Percentiles rank a stretch among this genome's conserved stretches.
Conservation (phyloP, 2,888 invertebrate genomes). For the Lacanobia wlatinum region DNA sequence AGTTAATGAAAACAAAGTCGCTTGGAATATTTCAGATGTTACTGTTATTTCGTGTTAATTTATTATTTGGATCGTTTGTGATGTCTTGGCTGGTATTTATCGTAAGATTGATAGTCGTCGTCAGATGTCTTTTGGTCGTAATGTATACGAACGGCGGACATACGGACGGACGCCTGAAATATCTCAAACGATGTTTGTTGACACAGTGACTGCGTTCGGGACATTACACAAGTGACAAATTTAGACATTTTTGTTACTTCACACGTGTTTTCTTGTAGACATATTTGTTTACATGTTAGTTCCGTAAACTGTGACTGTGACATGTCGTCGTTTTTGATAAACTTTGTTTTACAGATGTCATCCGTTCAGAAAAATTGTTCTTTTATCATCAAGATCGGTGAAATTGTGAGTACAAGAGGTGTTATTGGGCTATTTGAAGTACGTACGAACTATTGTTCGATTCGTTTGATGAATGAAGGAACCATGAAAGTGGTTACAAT, state of each 20-base stretch:
- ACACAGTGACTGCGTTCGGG: slow-evolving; percentile 76
- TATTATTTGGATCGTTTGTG: slow-evolving; percentile 67
- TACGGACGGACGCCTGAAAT: slow-evolving; percentile 78
- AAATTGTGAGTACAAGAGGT: background rate
- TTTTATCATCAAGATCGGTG: slow-evolving; percentile 37
- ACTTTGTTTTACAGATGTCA: slow-evolving; percentile 36
- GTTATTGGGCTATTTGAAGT: background rate
- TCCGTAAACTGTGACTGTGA: slow-evolving; percentile 53
- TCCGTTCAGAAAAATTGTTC: background rate
- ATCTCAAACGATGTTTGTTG: slow-evolving; percentile 86
- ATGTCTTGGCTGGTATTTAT: slow-evolving; percentile 84
- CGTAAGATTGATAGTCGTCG: slow-evolving; percentile 88
- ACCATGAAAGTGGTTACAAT: background rate
- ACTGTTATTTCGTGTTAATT: slow-evolving; percentile 58
- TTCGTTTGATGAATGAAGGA: background rate
- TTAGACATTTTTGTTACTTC: slow-evolving; percentile 73
- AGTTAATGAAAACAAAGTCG: slow-evolving; percentile 74
- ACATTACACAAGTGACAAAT: slow-evolving; percentile 79
- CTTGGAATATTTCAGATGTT: slow-evolving; percentile 51
- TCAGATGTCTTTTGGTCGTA: slow-evolving; percentile 87
- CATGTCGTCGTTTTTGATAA: slow-evolving; percentile 40
- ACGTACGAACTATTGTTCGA: background rate
- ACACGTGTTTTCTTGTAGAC: slow-evolving; percentile 71
- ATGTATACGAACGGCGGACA: slow-evolving; percentile 72
- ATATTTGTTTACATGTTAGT: slow-evolving; percentile 60